Conservation (phyloP, 2,888 invertebrate species). For the Rhorus exstirpatorius region DNA sequence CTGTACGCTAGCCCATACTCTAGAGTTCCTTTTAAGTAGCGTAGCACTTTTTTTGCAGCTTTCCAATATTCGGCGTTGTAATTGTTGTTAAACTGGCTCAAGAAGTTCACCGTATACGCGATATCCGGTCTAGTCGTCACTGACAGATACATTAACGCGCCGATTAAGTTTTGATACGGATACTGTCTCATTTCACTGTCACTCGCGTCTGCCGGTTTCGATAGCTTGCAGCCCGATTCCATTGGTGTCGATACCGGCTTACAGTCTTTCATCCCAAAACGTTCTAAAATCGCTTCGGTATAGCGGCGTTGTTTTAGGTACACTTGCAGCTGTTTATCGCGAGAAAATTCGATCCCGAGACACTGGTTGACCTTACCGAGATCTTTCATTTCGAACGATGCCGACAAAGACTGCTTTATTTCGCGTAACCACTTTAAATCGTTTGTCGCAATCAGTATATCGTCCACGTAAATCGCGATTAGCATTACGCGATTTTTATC, state of each 20-base stretch:
- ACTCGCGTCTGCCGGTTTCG: too few species aligned
- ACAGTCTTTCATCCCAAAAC: conserved; percentile 49
- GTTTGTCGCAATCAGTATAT: too few species aligned
- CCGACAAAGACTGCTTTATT: not conserved
- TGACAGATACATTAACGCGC: conserved; percentile 56
- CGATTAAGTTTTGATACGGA: conserved; percentile 64
- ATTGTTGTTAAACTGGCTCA: too few species aligned
- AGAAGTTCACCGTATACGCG: conserved; percentile 43
- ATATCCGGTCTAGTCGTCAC: conserved; percentile 65
- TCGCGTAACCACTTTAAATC: too few species aligned
- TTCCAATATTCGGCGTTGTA: conserved; percentile 27
- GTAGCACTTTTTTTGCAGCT: conserved; percentile 49
- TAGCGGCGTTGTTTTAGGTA: conserved; percentile 27
- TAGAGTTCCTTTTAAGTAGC: conserved; percentile 54
- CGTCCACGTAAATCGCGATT: too few species aligned
- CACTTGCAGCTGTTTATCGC: conserved; percentile 32
- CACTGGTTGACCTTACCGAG: conserved; percentile 40
- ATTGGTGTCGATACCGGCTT: conserved; percentile 46
- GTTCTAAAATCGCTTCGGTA: conserved; percentile 32
- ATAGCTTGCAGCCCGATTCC: conserved; percentile 27
- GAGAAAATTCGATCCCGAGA: conserved; percentile 56
- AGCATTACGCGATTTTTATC: too few species aligned
- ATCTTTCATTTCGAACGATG: conserved; percentile 57
- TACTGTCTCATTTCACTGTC: conserved; percentile 29
- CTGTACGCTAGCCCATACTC: conserved; percentile 31